These are phyloP conservation scores for Leuciscus waleckii DNA, from an alignment of 2,797 vertebrate genomes.

Conservation along the genomic window DNA sequence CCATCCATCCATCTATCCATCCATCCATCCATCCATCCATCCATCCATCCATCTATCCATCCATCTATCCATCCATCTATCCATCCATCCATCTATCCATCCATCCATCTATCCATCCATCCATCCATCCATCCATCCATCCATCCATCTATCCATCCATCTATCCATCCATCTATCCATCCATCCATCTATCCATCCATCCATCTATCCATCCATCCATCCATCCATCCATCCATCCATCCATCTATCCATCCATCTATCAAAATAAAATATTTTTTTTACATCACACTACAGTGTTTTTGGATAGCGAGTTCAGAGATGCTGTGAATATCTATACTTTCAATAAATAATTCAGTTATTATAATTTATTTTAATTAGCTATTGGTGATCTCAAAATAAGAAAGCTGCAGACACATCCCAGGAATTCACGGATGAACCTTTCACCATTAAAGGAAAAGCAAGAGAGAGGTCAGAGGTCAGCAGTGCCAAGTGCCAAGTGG, in stretches of 20 bases:
- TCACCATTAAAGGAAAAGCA: slow-evolving; percentile 37
- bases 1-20: too few relatives aligned
- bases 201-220: too few relatives aligned
- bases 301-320: not conserved
- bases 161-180: not conserved
- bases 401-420: not conserved
- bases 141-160: not conserved
- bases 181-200: too few relatives aligned
- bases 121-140: too few relatives aligned
- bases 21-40: not conserved
- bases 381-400: slow-evolving; percentile 7
- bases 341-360: slow-evolving; percentile 1
- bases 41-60: not conserved
- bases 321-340: not conserved
- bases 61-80: not conserved
- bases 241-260: rapidly evolving
- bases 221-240: too few relatives aligned
- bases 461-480: slow-evolving; percentile 59
- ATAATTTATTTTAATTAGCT: slow-evolving; percentile 5
- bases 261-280: too few relatives aligned
- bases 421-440: not conserved
- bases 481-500: slow-evolving; percentile 33
- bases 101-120: too few relatives aligned
- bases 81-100: too few relatives aligned
- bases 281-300: too few relatives aligned